These are phyloP conservation scores for Accipiter cooperii DNA, from an alignment of 2,113 vertebrate species.

Conservation along the genomic window DNA sequence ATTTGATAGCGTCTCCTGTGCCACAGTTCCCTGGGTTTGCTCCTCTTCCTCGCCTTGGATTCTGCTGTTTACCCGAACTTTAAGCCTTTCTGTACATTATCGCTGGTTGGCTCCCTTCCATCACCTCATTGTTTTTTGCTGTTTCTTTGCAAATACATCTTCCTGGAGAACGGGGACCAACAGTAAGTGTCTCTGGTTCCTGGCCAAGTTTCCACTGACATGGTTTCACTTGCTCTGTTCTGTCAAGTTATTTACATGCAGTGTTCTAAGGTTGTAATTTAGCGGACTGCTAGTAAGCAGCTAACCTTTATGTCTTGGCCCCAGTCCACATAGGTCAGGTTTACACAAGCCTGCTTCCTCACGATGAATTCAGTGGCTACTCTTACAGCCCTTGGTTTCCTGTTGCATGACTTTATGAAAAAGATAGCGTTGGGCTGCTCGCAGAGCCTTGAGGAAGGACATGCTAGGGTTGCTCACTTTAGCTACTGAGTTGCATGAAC, in stretches of 20 bases:
- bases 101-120: neutral
- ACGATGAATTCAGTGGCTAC: fast-evolving
- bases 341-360: neutral
- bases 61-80: neutral
- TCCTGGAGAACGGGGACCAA: neutral
- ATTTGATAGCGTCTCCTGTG: fast-evolving
- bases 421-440: fast-evolving
- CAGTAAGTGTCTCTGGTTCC: neutral
- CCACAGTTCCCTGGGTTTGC: neutral
- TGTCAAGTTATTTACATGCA: neutral
- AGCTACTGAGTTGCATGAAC: neutral
- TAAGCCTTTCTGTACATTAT: fast-evolving
- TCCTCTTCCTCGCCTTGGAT: neutral
- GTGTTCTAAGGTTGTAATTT: neutral
- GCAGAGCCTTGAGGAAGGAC: neutral
- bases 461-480: fast-evolving
- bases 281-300: neutral
- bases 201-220: neutral
- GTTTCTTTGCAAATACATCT: neutral
- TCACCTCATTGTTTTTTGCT: neutral
- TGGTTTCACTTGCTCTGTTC: neutral
- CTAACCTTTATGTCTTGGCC: neutral
- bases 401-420: neutral
- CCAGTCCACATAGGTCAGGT: neutral
- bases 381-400: neutral